phyloP scores from a whole-genome alignment of 2,797 vertebrate species.

The Anguilla anguilla region DNA sequence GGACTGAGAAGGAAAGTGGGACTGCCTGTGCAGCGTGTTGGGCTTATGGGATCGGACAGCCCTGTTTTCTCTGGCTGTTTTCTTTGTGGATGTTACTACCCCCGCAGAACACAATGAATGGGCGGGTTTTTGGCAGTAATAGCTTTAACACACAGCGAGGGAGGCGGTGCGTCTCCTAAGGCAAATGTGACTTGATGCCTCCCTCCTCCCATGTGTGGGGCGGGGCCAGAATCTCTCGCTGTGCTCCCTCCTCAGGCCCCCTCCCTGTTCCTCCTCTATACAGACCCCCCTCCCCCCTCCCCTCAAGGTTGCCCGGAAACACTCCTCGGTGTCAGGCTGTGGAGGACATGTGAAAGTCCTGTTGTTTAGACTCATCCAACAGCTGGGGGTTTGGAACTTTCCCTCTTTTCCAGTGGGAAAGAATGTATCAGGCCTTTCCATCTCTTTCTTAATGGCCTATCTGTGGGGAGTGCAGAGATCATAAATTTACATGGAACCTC shows the following conservation, averaged over 20 bases:
- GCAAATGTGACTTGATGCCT: conserved; percentile 42
- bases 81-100: conserved; percentile 56
- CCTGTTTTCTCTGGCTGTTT: conserved; percentile 58
- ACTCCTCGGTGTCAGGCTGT: conserved; percentile 18
- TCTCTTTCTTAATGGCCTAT: conserved; percentile 40
- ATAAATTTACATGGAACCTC: conserved; percentile 37
- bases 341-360: conserved; percentile 39
- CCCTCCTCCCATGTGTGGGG: conserved; percentile 15
- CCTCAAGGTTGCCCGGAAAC: conserved; percentile 29
- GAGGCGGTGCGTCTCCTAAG: background rate
- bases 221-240: conserved; percentile 42
- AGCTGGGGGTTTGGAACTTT: conserved; percentile 34
- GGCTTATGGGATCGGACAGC: conserved; percentile 43
- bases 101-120: background rate
- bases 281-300: conserved; percentile 1
- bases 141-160: background rate
- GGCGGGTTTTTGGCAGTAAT: background rate
- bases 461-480: conserved; percentile 37
- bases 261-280: background rate
- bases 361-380: conserved; percentile 42
- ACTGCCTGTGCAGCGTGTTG: conserved; percentile 1
- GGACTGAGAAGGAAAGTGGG: background rate
- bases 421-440: conserved; percentile 32
- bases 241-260: background rate
- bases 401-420: conserved; percentile 43